phyloP scores from a whole-genome alignment of 2,888 invertebrate species.

The Noctua janthe region DNA sequence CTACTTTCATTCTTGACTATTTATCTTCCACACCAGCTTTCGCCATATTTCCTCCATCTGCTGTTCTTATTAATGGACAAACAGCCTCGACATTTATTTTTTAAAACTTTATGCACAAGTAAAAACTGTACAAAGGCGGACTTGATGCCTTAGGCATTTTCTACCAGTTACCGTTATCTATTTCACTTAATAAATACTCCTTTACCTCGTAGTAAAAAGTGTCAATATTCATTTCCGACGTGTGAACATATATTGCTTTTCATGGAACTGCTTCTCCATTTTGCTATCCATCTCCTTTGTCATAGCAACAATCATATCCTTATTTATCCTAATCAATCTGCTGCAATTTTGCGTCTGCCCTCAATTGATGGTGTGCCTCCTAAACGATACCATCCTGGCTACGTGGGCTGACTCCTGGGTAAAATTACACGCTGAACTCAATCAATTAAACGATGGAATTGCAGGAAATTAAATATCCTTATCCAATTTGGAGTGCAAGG shows the following conservation, averaged over 20 bases:
- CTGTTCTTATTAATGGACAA: background rate
- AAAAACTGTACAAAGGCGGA: background rate
- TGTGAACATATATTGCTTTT: background rate
- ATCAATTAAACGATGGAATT: conserved; percentile 68
- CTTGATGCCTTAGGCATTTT: no score
- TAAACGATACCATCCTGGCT: conserved; percentile 76
- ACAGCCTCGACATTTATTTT: background rate
- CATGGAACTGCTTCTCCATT: conserved; percentile 12
- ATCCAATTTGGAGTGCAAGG: conserved; percentile 39
- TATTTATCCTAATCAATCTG: conserved; percentile 60
- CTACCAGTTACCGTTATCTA: background rate
- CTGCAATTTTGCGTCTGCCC: conserved; percentile 66
- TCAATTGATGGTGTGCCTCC: conserved; percentile 72
- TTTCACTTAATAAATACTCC: background rate
- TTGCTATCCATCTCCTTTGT: conserved; percentile 15
- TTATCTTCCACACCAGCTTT: background rate
- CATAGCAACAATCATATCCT: conserved; percentile 53
- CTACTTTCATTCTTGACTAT: background rate
- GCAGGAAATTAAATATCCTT: conserved; percentile 69
- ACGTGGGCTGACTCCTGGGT: conserved; percentile 72
- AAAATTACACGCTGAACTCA: conserved; percentile 65
- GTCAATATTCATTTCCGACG: no score
- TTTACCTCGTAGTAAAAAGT: background rate
- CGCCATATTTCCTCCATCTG: background rate
- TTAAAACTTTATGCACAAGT: background rate